Percentiles rank a stretch among this genome's conserved stretches.
These are phyloP conservation scores for Tricholauxania praeusta DNA, from an alignment of 2,888 invertebrate species.

Conservation along the genomic window DNA sequence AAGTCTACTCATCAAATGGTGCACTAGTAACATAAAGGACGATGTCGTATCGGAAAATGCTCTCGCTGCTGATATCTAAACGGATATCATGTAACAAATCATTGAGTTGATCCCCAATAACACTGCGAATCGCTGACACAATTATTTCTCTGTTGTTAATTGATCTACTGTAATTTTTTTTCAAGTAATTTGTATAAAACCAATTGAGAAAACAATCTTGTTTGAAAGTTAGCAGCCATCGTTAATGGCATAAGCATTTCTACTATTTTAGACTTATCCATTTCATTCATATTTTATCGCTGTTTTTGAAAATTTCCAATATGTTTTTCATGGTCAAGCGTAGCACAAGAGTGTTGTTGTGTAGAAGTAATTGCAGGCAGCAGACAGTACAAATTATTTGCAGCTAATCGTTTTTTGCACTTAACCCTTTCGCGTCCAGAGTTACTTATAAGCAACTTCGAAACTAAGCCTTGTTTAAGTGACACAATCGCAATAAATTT, in stretches of 20 bases:
- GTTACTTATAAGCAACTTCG: too few species aligned
- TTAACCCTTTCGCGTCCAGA: too few species aligned
- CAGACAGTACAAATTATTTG: conserved; percentile 54
- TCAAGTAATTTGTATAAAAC: conserved; percentile 54
- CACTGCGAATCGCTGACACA: background rate
- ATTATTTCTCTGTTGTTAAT: too few species aligned
- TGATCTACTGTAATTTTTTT: conserved; percentile 10
- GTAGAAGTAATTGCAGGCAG: conserved; percentile 56
- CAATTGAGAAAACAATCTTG: conserved; percentile 80
- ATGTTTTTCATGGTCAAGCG: conserved; percentile 60
- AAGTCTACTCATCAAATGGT: conserved; percentile 54
- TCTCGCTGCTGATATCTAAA: conserved; percentile 33
- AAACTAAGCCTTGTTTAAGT: too few species aligned
- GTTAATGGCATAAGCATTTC: conserved; percentile 76
- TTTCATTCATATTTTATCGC: conserved; percentile 32
- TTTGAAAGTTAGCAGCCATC: conserved; percentile 86
- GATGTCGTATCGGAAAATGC: conserved; percentile 21
- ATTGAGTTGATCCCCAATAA: conserved; percentile 43
- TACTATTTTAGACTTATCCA: conserved; percentile 39
- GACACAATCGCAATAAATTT: too few species aligned
- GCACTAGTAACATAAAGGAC: conserved; percentile 56
- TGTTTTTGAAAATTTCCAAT: conserved; percentile 44
- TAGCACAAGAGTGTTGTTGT: conserved; percentile 60
- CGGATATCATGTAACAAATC: conserved; percentile 53
- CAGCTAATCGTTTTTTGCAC: conserved; percentile 46